Conservation (phyloP, 2,888 invertebrate species). For the Eupithecia subfuscata region DNA sequence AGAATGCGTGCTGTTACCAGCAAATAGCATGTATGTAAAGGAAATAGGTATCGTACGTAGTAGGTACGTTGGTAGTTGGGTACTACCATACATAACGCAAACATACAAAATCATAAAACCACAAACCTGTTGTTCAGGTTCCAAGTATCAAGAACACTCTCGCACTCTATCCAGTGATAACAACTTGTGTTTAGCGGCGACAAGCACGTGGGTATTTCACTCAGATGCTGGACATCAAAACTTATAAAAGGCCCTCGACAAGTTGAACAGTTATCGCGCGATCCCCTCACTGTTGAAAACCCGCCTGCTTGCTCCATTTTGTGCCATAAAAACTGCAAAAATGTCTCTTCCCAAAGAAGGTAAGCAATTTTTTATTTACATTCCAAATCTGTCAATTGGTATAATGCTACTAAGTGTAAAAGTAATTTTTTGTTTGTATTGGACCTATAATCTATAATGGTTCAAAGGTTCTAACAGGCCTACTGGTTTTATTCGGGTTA, state of each 20-base stretch:
- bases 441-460: no score
- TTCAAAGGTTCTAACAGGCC: neutral
- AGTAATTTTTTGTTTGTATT: constrained; percentile 24
- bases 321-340: constrained; percentile 46
- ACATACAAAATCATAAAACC: no score
- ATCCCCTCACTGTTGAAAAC: constrained; percentile 55
- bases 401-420: constrained; percentile 46
- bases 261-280: constrained; percentile 62
- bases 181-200: constrained; percentile 59
- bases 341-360: constrained; percentile 79
- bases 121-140: no score
- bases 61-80: no score
- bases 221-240: constrained; percentile 61
- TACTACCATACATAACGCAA: no score
- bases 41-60: no score
- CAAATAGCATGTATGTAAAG: no score
- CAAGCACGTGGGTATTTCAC: constrained; percentile 68
- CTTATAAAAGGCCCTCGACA: constrained; percentile 73
- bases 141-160: constrained; percentile 54
- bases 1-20: no score
- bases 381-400: constrained; percentile 38
- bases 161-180: constrained; percentile 62
- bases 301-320: constrained; percentile 43
- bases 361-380: constrained; percentile 55
- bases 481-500: constrained; percentile 29